Percentiles rank a stretch among this genome's conserved stretches.
Evolutionary conservation across 2,797 vertebrate genomes (phyloP).

Genomic region (Luscinia megarhynchos): DNA sequence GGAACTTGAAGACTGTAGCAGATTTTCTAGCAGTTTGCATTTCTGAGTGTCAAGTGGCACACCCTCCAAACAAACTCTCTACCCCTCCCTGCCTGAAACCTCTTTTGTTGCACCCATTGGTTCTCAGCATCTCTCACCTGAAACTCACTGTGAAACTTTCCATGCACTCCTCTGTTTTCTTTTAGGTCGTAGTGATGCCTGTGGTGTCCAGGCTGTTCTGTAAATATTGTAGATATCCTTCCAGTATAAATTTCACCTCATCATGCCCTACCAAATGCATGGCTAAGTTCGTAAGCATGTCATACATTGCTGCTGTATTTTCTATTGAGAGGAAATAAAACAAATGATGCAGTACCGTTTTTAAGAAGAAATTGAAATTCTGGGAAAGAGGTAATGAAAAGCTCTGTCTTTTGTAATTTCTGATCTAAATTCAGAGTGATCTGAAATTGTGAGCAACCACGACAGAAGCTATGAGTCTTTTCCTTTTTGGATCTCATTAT

Average conservation of each 20-base stretch:
- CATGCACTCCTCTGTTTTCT: background rate
- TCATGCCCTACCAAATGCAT: background rate
- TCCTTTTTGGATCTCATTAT: background rate
- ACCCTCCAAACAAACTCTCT: background rate
- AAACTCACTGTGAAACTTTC: background rate
- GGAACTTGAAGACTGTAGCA: background rate
- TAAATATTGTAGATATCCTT: background rate
- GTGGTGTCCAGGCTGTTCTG: background rate
- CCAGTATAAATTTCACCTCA: background rate
- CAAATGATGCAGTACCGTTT: background rate
- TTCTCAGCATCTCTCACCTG: background rate
- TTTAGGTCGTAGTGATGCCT: background rate
- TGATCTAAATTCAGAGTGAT: background rate
- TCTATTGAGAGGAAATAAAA: background rate
- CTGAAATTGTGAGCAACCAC: background rate
- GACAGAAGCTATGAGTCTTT: background rate
- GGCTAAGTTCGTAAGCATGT: background rate
- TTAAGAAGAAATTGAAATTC: background rate
- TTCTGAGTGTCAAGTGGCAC: background rate
- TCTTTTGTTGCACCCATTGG: background rate
- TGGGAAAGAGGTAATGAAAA: background rate
- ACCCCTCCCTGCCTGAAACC: background rate
- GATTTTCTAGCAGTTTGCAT: background rate
- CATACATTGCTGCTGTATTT: background rate
- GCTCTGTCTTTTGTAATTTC: background rate